These are phyloP conservation scores for Scaeva pyrastri DNA, from an alignment of 2,888 invertebrate genomes.

Conservation along the genomic window DNA sequence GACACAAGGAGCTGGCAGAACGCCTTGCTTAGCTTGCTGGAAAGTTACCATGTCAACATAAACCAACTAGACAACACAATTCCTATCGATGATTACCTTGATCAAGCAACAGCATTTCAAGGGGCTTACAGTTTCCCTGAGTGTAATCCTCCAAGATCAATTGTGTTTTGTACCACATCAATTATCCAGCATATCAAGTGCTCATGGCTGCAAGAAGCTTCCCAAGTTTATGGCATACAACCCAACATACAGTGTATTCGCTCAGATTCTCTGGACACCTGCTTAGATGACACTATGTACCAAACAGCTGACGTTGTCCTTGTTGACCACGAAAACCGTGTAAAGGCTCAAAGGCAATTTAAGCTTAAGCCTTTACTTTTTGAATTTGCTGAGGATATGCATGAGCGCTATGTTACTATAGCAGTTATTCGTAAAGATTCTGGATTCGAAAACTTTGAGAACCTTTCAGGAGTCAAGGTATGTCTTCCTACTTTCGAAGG, in stretches of 20 bases:
- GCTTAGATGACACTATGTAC: constrained; percentile 87
- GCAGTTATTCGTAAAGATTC: constrained; percentile 88
- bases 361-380: constrained; percentile 80
- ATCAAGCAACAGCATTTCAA: constrained; percentile 86
- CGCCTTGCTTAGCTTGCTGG: constrained; percentile 87
- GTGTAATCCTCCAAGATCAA: constrained; percentile 88
- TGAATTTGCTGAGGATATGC: constrained; percentile 81
- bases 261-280: constrained; percentile 86
- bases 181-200: constrained; percentile 91
- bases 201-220: constrained; percentile 90
- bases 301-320: constrained; percentile 90
- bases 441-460: constrained; percentile 85
- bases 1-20: constrained; percentile 85
- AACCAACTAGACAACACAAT: constrained; percentile 86
- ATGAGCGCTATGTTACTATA: constrained; percentile 85
- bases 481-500: constrained; percentile 93
- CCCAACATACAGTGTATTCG: constrained; percentile 92
- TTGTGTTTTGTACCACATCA: constrained; percentile 88
- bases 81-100: constrained; percentile 88
- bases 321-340: constrained; percentile 89
- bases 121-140: constrained; percentile 89
- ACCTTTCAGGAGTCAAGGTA: constrained; percentile 89
- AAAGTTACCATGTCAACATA: constrained; percentile 85
- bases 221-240: constrained; percentile 89
- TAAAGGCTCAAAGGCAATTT: constrained; percentile 87